Conservation (phyloP, 2,888 invertebrate genomes). For the Scelioninae gen. 1 region DNA sequence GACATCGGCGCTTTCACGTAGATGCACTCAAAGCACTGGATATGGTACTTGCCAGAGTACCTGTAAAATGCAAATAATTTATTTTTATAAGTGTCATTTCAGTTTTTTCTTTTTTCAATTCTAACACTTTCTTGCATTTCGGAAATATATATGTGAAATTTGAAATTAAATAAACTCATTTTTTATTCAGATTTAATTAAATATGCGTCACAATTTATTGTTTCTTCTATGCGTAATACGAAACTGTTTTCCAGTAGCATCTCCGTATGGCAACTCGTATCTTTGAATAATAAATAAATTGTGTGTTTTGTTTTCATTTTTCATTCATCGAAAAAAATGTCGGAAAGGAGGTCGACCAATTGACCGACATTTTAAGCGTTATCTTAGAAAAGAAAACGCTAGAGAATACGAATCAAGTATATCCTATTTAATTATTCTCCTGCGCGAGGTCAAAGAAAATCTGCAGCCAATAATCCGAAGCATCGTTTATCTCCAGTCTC, state of each 20-base stretch:
- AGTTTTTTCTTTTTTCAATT: no score
- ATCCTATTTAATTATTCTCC: constrained; percentile 18
- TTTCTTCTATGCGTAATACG: constrained; percentile 14
- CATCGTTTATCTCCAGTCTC: not conserved
- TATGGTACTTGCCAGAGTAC: not conserved
- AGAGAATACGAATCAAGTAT: constrained; percentile 23
- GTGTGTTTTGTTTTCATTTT: constrained; percentile 19
- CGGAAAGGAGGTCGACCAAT: constrained; percentile 40
- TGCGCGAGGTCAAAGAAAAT: constrained; percentile 18
- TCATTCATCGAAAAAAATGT: constrained; percentile 10
- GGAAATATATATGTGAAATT: no score
- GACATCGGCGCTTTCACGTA: constrained; percentile 1
- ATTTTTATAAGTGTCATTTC: no score
- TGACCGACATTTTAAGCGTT: constrained; percentile 38
- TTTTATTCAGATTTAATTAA: not conserved
- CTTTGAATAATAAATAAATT: constrained; percentile 21
- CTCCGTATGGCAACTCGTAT: not conserved
- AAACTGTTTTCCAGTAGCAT: constrained; percentile 18
- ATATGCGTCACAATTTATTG: constrained; percentile 25
- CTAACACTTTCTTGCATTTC: no score
- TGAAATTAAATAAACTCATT: no score
- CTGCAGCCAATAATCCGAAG: not conserved
- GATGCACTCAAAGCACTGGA: not conserved
- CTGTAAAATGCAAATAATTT: not conserved
- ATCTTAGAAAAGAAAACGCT: constrained; percentile 46